Percentiles rank a stretch among this genome's conserved stretches.
Evolutionary conservation across 2,888 invertebrate species (phyloP).

Genomic region (Melanophora roralis): DNA sequence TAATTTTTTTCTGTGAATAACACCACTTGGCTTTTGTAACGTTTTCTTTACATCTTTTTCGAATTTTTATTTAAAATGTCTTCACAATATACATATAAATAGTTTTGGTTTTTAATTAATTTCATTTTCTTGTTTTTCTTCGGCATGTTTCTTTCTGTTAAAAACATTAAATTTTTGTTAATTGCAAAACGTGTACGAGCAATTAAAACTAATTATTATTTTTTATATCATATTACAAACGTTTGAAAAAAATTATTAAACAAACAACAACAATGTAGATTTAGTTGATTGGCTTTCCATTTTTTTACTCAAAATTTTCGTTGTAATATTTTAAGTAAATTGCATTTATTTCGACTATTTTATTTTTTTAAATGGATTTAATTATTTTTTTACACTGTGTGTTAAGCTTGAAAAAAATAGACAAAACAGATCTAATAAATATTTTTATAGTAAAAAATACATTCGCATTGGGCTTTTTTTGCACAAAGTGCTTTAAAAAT

Average conservation of each 20-base stretch:
- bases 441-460: no score
- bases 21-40: no score
- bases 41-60: no score
- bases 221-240: slow-evolving; percentile 23
- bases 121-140: neutral
- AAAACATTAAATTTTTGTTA: slow-evolving; percentile 1
- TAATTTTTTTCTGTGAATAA: no score
- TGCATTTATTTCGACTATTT: neutral
- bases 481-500: no score
- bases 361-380: neutral
- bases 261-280: neutral
- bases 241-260: neutral
- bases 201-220: slow-evolving; percentile 52
- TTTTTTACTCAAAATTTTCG: no score
- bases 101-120: neutral
- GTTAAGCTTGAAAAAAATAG: neutral
- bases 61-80: neutral
- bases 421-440: slow-evolving; percentile 3
- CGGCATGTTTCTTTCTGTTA: neutral
- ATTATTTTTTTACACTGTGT: neutral
- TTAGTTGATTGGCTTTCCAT: slow-evolving; percentile 34
- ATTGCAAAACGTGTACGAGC: slow-evolving; percentile 40
- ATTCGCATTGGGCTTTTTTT: no score
- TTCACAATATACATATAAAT: neutral
- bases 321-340: neutral